Conservation (phyloP, 2,888 invertebrate genomes). For the Zele albiditarsus region DNA sequence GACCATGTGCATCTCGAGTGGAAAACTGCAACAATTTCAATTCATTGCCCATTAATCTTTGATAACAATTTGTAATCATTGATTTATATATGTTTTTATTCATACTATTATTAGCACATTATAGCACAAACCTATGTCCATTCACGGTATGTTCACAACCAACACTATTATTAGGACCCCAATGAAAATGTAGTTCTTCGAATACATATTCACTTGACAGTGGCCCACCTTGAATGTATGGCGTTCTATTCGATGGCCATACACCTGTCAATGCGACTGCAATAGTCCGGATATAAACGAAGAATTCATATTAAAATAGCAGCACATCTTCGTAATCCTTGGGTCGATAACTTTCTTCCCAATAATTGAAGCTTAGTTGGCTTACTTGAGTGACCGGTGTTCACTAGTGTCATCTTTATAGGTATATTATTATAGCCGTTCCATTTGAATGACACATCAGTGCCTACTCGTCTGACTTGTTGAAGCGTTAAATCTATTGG, state of each 20-base stretch:
- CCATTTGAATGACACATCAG: slow-evolving; percentile 11
- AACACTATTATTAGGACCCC: slow-evolving; percentile 82
- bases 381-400: slow-evolving; percentile 39
- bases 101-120: background rate
- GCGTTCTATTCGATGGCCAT: slow-evolving; percentile 66
- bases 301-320: too few species aligned
- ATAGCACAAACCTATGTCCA: slow-evolving; percentile 74
- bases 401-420: slow-evolving; percentile 16
- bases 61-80: background rate
- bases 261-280: slow-evolving; percentile 47
- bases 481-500: slow-evolving; percentile 49
- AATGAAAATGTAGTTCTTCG: slow-evolving; percentile 85
- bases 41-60: background rate
- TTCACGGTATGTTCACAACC: slow-evolving; percentile 85
- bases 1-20: slow-evolving; percentile 42
- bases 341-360: too few species aligned
- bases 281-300: slow-evolving; percentile 11
- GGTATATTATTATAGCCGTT: slow-evolving; percentile 31
- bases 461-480: background rate
- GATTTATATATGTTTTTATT: background rate
- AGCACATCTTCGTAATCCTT: too few species aligned
- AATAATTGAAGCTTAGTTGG: too few species aligned
- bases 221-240: slow-evolving; percentile 77
- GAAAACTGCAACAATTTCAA: slow-evolving; percentile 24
- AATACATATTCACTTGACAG: slow-evolving; percentile 79